Base-by-base conservation (phyloP, 2,888 invertebrate genomes). In the Augochlorella aurata region DNA sequence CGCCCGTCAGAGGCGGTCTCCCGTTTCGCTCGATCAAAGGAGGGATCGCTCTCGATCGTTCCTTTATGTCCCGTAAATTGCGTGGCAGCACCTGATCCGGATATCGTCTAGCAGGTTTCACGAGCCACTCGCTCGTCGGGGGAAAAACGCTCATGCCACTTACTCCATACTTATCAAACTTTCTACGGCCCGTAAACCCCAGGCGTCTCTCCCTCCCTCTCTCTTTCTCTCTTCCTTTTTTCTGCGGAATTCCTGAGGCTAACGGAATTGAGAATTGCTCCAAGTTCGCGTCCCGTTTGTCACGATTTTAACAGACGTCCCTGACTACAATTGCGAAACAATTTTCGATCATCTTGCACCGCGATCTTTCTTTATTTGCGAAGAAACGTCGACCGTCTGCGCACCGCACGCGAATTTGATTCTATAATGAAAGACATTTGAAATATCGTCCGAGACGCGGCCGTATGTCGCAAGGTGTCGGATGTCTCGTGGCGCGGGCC, bases 21-120 rank as follows among this genome's bases (percentile, higher is more conserved):
- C 63, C 63, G 54, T 76, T 79, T 74, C 74, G 58, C 44, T 63
- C 82, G 83, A 70, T 82, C 82, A 82, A 84, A 82, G 74, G 52
- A 54, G 47, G 67, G 76, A 44, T 75, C 61, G 65, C 58, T 63
- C 67, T 58, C 75, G 79, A 82, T 74, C 79, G 83, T 54, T 76
- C 82, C 77, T 83, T 83, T 82, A 74, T 79, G 69, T 44, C 66
- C 29, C 63, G 76, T 75, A 73, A 83, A 83, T 82, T 82, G 78
- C 83, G 69, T 44, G 61, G 45, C 72, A 72, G 24, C 75, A 81
- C 69, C 74, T 70, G 83, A 83, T 83, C 70, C 71, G 69, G 78
- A 83, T 81, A 81, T 83, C 77, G 74, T 47, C 65, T 78, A 65
- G 58, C 83, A 73, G 72, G 58, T 74, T 83, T 72, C 77, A 67